A percentile compares a stretch with the other conserved stretches of the same genome.
Evolutionary conservation across 2,797 vertebrate species (phyloP).

Genomic region (Anas capensis): DNA sequence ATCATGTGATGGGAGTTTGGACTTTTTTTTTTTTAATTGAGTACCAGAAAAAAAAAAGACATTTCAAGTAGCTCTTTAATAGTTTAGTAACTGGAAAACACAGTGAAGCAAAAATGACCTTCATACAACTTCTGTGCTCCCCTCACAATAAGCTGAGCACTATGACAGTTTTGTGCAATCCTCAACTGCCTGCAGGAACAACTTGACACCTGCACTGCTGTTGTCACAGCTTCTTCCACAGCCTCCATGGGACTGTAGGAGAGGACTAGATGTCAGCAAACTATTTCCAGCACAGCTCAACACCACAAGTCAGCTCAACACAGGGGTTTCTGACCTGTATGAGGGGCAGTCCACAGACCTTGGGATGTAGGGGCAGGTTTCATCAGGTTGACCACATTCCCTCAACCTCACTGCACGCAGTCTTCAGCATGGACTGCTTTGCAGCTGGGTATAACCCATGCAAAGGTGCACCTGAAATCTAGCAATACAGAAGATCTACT

Average conservation of each 20-base stretch:
- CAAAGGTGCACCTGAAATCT: not conserved
- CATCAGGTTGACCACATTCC: not conserved
- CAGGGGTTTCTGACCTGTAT: not conserved
- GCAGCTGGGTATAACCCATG: not conserved
- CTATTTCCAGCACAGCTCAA: not conserved
- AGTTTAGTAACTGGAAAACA: not conserved
- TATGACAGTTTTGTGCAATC: not conserved
- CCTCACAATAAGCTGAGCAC: not conserved
- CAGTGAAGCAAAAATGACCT: not conserved
- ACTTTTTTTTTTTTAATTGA: not conserved
- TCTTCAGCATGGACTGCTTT: not conserved
- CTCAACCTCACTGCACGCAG: not conserved
- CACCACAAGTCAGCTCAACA: not conserved
- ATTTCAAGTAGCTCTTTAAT: not conserved
- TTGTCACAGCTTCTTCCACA: not conserved
- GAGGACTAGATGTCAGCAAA: not conserved
- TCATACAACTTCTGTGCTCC: not conserved
- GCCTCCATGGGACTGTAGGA: not conserved
- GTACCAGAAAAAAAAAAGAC: not conserved
- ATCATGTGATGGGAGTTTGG: not conserved
- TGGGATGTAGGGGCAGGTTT: accelerated
- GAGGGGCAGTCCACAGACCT: not conserved
- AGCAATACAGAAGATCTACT: not conserved
- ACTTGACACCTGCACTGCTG: not conserved
- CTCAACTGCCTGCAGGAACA: not conserved